Conservation (phyloP, 2,113 vertebrate genomes). For the Loxodonta africana region DNA sequence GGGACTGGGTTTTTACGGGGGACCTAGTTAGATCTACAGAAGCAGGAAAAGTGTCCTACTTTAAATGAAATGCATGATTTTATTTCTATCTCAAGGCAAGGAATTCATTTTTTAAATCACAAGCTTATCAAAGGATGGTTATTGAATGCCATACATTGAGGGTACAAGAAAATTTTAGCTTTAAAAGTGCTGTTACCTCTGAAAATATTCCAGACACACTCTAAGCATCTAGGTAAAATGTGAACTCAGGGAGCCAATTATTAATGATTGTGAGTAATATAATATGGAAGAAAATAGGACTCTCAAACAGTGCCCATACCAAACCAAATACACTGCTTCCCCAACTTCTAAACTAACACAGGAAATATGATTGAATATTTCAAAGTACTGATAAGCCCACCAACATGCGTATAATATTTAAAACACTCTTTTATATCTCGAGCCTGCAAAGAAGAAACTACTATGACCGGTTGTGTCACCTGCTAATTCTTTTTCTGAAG, state of each 20-base stretch:
- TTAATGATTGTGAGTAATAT: neutral
- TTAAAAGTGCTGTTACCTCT: conserved; percentile 14
- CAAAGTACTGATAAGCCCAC: conserved; percentile 43
- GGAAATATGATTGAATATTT: neutral
- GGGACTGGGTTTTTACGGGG: too few relatives aligned
- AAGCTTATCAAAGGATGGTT: conserved; percentile 28
- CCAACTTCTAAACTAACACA: conserved; percentile 58
- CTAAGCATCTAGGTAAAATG: neutral
- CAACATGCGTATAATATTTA: neutral
- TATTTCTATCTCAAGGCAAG: conserved; percentile 50
- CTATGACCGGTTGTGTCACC: neutral
- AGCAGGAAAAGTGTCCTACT: neutral
- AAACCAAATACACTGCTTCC: neutral
- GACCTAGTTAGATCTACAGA: neutral
- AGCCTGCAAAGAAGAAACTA: neutral
- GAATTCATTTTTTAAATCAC: conserved; percentile 15
- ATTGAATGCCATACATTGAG: neutral
- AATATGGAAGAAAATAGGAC: neutral
- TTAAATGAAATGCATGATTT: conserved; percentile 51
- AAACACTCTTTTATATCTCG: neutral
- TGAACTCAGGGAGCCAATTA: neutral
- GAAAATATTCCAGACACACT: conserved; percentile 31
- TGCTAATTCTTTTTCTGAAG: conserved; percentile 37
- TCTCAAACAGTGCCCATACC: neutral
- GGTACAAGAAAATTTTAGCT: neutral